phyloP scores from a whole-genome alignment of 2,888 invertebrate species.

The Aleiodes leptofemur region DNA sequence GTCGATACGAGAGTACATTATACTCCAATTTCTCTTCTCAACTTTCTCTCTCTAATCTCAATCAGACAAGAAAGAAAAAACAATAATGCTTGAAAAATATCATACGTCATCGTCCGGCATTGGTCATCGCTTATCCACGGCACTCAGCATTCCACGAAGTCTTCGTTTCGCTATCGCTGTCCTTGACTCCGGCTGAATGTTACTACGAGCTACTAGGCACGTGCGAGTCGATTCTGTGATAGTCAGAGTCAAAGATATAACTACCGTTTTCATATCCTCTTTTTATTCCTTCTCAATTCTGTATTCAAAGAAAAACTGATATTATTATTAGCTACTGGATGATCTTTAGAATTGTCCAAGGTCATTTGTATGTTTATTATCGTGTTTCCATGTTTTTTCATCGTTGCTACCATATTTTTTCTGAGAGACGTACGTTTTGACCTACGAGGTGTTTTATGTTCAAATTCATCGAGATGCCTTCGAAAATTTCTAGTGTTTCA shows the following conservation, averaged over 20 bases:
- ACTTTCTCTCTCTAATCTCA: conserved; percentile 9
- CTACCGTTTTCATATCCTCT: conserved; percentile 15
- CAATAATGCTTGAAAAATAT: conserved; percentile 5
- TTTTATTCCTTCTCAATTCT: neutral
- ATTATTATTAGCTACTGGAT: conserved; percentile 30
- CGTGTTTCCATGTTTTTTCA: conserved; percentile 18
- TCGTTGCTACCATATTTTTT: neutral
- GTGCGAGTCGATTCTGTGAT: conserved; percentile 45
- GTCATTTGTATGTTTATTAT: conserved; percentile 6
- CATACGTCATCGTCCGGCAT: conserved; percentile 5
- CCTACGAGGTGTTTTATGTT: neutral
- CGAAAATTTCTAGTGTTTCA: neutral
- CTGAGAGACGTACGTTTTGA: conserved; percentile 15
- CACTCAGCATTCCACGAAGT: conserved; percentile 63
- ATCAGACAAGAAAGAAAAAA: conserved; percentile 8
- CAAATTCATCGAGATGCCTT: neutral
- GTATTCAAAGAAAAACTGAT: conserved; percentile 12
- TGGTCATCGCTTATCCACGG: conserved; percentile 50
- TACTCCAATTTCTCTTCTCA: neutral
- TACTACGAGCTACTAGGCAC: conserved; percentile 46
- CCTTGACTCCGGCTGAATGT: conserved; percentile 58
- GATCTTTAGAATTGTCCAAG: conserved; percentile 34
- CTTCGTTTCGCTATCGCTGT: conserved; percentile 61
- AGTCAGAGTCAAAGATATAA: conserved; percentile 29
- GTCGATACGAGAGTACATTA: neutral